Evolutionary conservation across 2,113 vertebrate species (phyloP).

Genomic region (Sisor rabdophorus): DNA sequence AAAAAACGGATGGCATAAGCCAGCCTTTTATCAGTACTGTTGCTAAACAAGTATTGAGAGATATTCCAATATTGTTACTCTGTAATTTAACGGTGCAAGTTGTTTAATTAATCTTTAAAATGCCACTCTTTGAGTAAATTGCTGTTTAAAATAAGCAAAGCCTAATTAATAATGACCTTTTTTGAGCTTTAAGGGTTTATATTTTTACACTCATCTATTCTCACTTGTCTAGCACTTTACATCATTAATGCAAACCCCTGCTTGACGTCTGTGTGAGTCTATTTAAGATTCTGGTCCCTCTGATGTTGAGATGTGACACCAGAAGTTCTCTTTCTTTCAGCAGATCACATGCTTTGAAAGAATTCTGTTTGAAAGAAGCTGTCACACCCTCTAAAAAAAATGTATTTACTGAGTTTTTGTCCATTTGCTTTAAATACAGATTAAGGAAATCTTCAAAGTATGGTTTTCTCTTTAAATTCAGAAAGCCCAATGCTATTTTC

Average conservation of each 20-base stretch:
- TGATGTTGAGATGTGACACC: background rate
- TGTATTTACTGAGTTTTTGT: too few species aligned
- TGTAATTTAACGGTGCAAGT: background rate
- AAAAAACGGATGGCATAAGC: slow-evolving; percentile 12
- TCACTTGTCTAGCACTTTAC: background rate
- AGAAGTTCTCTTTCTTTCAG: slow-evolving; percentile 1
- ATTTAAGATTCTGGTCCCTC: slow-evolving; percentile 9
- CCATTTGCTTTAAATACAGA: background rate
- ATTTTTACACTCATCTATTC: slow-evolving; percentile 1
- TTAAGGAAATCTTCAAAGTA: background rate
- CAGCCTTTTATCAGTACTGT: background rate
- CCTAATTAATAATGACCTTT: background rate
- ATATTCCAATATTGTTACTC: background rate
- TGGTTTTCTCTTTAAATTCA: background rate
- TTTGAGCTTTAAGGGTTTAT: background rate
- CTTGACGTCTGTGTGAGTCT: slow-evolving; percentile 4
- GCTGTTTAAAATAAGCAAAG: background rate
- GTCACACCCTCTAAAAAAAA: background rate
- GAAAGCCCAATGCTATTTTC: background rate
- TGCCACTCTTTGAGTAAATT: background rate
- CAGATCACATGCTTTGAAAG: background rate
- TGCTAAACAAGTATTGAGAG: background rate
- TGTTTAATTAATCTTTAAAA: background rate
- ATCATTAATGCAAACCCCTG: slow-evolving; percentile 9
- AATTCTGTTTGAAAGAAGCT: background rate